Base-by-base conservation (phyloP, 1,140 invertebrate genomes). In the Melanaphis sacchari region DNA sequence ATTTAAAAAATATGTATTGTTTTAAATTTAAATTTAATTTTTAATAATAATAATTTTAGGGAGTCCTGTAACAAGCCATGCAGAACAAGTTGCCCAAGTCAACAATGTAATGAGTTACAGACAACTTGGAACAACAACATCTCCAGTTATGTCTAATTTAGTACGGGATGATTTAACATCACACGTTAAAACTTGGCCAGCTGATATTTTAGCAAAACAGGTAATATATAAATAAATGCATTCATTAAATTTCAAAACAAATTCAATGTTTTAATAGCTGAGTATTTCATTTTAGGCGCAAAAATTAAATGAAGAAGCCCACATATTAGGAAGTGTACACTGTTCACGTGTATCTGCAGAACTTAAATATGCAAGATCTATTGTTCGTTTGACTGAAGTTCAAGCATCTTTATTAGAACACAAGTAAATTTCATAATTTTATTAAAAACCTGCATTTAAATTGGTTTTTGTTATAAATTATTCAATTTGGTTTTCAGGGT, bases 381-480 rank as follows among this genome's bases (percentile, higher is more conserved):
- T 99, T 95, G 99, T 99, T 94, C 97, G 99, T 94, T 96, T 98
- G 94, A 98, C 98, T 54, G 98, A 99, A 96, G 99, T 99, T 95
- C 98, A 99, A 96, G 98, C 98, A 93, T 99, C 98, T 94, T 96
- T 99, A 95, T 98, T 99, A 96, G 98, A 99, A 96, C 98, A 99
- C 96, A 98, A 98, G 98, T 99, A 95, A 66, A 66, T 54, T 43
- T 49, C n/a, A 90, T 24, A 59, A 81, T 21, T 21, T 21, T 49
- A 15, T 49, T 49, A 76, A 92, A 36, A 59, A 5, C 9, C 24
- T 87, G 7, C n/a, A 87, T 46, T 46, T 36, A 87, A 54, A 31
- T 40, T 52, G 49, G 38, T 93, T 88, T 11, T 93, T 54, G 21
- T 81, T 94, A 52, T 90, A 85, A 93, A 88, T 94, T 94, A 52